Evolutionary conservation across 2,113 vertebrate species (phyloP), one percentile per base, ranked within the genome.

Genomic region (Panurus biarmicus): DNA sequence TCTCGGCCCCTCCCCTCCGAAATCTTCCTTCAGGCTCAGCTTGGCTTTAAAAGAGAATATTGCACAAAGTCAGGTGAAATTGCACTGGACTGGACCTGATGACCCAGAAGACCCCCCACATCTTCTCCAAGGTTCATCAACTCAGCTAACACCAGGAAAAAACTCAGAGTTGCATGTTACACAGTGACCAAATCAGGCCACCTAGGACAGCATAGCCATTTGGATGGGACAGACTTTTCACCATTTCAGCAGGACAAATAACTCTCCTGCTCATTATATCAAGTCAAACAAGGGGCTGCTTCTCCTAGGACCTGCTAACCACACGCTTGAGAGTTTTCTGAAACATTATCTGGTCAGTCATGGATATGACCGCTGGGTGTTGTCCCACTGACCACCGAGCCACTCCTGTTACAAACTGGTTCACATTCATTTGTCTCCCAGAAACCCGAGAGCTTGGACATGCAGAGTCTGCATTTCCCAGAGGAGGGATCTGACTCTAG

Each of bases 1-100:
- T 14, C 51, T 50, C 1, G 0, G 5, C 12, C 2, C 6, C 7
- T 28, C 14, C 31, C 14, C 36, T 57, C 31, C 47, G 38, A 58
- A 70, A 10, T 5, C 14, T 65, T 71, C 51, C 70, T 81, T 35
- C 1, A 5, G 61, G 47, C 21, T 67, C 21, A 85, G 15, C 33
- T 19, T 2, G 7, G 14, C 35, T 72, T 87, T 33, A 44, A 79
- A 69, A 18, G 6, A 56, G n/a, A 69, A 2, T 2, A 8, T 5
- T 53, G 14, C n/a, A 72, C 48, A 78, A 85, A 79, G 28, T 24
- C 53, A 50, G 53, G 24, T n/a, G n/a, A 36, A 64, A 75, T 23
- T 51, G 19, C n/a, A 23, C 20, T 40, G 45, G 25, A 19, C 42
- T 33, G 20, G 20, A 50, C 29, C 31, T 57, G 22, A 56, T 25